Percentiles rank a stretch among this genome's conserved stretches.
Conservation (phyloP, 2,888 invertebrate species). For the Melinopterus prodromus region DNA sequence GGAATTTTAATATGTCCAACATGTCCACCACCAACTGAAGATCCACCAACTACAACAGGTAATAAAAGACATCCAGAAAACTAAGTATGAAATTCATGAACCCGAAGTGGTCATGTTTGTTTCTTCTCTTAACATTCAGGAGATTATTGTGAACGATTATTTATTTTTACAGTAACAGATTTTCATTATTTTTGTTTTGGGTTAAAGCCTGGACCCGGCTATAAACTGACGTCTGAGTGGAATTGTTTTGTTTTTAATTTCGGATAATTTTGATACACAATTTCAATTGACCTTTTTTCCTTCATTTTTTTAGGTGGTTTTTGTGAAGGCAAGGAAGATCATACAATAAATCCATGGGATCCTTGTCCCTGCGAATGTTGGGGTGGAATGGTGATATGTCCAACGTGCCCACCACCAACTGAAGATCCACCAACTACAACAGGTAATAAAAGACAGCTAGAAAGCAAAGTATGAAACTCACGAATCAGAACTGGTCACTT, state of each 20-base stretch:
- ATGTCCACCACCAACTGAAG: neutral
- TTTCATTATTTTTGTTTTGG: too few relatives aligned
- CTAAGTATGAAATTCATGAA: too few relatives aligned
- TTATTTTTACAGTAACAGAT: too few relatives aligned
- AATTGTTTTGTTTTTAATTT: too few relatives aligned
- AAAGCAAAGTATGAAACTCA: too few relatives aligned
- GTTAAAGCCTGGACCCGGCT: too few relatives aligned
- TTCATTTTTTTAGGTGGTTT: neutral
- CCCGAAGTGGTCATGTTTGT: neutral
- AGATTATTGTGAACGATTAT: neutral
- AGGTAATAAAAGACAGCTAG: neutral
- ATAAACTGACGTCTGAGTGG: too few relatives aligned
- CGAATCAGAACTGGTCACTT: neutral
- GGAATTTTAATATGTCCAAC: neutral
- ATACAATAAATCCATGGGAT: neutral
- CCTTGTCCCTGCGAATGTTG: neutral
- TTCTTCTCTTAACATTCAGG: neutral
- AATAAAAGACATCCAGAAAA: neutral
- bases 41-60: neutral
- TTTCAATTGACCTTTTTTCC: too few relatives aligned
- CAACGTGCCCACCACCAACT: neutral
- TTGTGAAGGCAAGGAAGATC: constrained; percentile 8
- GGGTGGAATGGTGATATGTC: neutral
- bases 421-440: neutral
- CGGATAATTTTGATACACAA: too few relatives aligned